Base-by-base conservation (phyloP, 1,140 invertebrate genomes). In the Uloborus diversus region DNA sequence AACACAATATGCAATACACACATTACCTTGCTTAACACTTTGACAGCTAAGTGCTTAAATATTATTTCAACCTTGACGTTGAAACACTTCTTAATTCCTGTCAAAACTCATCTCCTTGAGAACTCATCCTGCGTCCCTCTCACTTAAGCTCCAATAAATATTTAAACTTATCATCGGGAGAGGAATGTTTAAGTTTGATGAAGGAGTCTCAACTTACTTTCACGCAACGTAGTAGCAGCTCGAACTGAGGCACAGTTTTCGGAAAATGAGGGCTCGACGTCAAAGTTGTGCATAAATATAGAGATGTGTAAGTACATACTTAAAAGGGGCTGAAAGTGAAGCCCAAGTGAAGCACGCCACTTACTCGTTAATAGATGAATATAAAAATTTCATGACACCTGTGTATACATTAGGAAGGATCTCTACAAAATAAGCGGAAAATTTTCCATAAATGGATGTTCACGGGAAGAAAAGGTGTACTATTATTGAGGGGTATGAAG, bases 311-410 rank as follows among this genome's bases (percentile, higher is more conserved):
- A 62, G 59, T 35, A 37, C 30, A n/a, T 32, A 27, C 57, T 28
- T 59, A 59, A 59, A 59, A 28, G 57, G 57, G 25, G 23, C 57
- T 25, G 30, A 59, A 32, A 59, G 57, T 59, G 57, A 30, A 30
- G 57, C 25, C 27, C 9, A 59, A 23, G 14, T 42, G 14, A 65
- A 30, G 62, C 62, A 65, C 62, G 62, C 62, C 27, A 65, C n/a
- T 42, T 14, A 35, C 32, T 65, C 62, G 62, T 65, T 65, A 65
- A 65, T 65, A 42, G 62, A 42, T 30, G 62, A 42, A 65, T 65
- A 42, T 65, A 65, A 65, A 65, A 65, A 65, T 65, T 65, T 65
- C 62, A 42, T 65, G 42, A 65, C 20, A 35, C 32, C 11, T 9
- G 27, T 1, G 57, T 28, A 32, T 13, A 65, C 9, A 13, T 27